Percentiles rank a stretch among this genome's conserved stretches.
These are phyloP conservation scores for Falco peregrinus DNA, from an alignment of 2,797 vertebrate species.

Conservation along the genomic window DNA sequence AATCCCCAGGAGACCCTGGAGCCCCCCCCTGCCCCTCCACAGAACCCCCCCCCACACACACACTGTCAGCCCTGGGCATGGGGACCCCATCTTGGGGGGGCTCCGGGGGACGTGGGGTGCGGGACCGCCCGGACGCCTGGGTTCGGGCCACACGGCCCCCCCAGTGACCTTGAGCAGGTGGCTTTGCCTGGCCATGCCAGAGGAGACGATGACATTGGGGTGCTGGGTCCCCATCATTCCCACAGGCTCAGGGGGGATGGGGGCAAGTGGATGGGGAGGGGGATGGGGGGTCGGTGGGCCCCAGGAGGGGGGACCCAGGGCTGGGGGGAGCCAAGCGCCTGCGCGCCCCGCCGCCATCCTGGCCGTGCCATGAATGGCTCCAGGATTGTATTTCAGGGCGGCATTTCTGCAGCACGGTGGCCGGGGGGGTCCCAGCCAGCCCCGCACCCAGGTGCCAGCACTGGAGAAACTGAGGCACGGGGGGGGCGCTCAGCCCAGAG, in stretches of 20 bases:
- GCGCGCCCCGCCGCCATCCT: background rate
- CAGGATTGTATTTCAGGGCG: slow-evolving; percentile 43
- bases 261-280: background rate
- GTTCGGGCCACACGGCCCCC: background rate
- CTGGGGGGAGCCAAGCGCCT: background rate
- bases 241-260: background rate
- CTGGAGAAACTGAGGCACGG: background rate
- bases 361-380: background rate
- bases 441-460: background rate
- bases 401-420: slow-evolving; percentile 1
- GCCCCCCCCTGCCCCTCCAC: fast-evolving
- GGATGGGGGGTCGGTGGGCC: background rate
- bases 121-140: background rate
- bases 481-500: background rate
- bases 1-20: background rate
- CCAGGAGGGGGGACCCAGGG: background rate
- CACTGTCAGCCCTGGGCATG: background rate
- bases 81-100: background rate
- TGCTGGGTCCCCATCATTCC: background rate
- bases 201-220: background rate
- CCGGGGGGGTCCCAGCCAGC: background rate
- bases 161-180: slow-evolving; percentile 47
- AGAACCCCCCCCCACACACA: no score
- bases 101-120: background rate
- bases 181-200: background rate